phyloP scores from a whole-genome alignment of 2,113 vertebrate genomes.

The Megaleporinus macrocephalus region DNA sequence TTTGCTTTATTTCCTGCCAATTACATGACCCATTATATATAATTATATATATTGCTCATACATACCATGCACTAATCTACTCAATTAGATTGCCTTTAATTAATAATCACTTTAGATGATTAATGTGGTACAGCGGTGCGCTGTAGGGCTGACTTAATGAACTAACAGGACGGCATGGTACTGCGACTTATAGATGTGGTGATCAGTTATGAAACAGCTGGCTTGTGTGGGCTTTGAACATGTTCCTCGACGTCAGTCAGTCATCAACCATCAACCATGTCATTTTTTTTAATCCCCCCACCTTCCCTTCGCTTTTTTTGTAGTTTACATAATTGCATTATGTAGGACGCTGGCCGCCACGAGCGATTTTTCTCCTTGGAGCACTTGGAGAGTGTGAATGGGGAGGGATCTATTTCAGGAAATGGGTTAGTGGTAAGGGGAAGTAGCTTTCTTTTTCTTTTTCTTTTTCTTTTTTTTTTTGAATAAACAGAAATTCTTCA shows the following conservation, averaged over 20 bases:
- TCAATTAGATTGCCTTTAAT: background rate
- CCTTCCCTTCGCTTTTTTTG: constrained; percentile 21
- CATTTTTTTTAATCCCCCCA: background rate
- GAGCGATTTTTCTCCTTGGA: constrained; percentile 52
- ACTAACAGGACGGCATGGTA: background rate
- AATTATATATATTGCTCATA: background rate
- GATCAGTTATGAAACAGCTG: background rate
- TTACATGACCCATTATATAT: constrained; percentile 15
- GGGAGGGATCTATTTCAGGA: constrained; percentile 49
- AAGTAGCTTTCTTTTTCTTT: constrained; percentile 24
- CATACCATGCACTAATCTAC: background rate
- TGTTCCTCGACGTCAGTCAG: background rate
- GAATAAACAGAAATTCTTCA: constrained; percentile 36
- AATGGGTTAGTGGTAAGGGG: constrained; percentile 47
- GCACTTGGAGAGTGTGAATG: constrained; percentile 47
- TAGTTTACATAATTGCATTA: constrained; percentile 49
- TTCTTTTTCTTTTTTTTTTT: background rate
- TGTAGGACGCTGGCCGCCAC: constrained; percentile 50
- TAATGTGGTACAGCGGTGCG: background rate
- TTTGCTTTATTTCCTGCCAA: constrained; percentile 18
- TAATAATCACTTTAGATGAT: constrained; percentile 6
- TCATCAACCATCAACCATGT: constrained; percentile 16
- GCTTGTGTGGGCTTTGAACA: constrained; percentile 30
- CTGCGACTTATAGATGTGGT: background rate
- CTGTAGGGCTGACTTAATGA: background rate